These are phyloP conservation scores for Hystrix cristata DNA, from an alignment of 2,113 vertebrate genomes.

Conservation along the genomic window DNA sequence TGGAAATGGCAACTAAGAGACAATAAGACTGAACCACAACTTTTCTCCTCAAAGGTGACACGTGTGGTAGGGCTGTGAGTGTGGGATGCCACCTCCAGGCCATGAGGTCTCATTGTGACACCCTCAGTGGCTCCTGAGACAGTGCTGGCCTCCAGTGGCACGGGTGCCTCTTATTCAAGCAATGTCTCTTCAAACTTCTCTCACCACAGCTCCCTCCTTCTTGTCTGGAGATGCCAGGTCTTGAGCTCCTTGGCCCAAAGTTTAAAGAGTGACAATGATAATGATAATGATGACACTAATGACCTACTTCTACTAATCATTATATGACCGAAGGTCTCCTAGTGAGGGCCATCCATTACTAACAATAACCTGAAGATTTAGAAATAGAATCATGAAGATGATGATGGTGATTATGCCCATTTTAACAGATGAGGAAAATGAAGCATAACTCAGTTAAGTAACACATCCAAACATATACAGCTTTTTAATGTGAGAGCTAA, in stretches of 20 bases:
- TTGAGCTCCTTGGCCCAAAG: not conserved
- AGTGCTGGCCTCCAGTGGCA: too few species aligned
- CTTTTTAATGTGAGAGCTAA: not conserved
- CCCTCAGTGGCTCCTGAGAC: not conserved
- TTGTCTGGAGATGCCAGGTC: not conserved
- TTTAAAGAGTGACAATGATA: not conserved
- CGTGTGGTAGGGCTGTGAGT: not conserved
- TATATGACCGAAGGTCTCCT: not conserved
- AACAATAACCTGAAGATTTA: not conserved
- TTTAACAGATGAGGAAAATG: not conserved
- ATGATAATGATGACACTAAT: not conserved
- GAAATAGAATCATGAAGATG: too few species aligned
- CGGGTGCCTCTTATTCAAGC: not conserved
- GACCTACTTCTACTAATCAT: not conserved
- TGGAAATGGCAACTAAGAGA: not conserved
- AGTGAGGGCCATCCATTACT: not conserved
- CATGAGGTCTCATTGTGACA: not conserved
- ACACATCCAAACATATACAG: not conserved
- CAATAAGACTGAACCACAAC: not conserved
- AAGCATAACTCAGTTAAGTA: not conserved
- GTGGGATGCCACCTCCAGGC: not conserved
- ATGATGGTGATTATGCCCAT: too few species aligned
- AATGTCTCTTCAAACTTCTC: not conserved
- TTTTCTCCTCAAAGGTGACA: not conserved
- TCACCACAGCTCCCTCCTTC: not conserved